phyloP scores from a whole-genome alignment of 2,113 vertebrate genomes.

The Morphnarchus princeps region DNA sequence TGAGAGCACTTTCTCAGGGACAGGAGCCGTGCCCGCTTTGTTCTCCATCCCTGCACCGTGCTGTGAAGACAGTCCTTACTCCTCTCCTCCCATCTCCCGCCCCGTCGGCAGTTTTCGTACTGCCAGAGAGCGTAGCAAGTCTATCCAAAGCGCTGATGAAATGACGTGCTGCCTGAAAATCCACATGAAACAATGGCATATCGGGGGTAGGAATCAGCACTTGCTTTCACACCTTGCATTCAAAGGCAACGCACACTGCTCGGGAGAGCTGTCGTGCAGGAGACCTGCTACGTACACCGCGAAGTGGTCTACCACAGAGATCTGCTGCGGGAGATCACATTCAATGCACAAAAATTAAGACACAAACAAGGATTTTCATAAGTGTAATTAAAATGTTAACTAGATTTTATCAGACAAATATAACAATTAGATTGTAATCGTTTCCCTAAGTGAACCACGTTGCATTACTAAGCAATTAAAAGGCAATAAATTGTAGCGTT shows the following conservation, averaged over 20 bases:
- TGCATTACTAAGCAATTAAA: not conserved
- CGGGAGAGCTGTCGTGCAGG: not conserved
- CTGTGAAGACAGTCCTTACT: rapidly evolving
- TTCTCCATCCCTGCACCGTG: rapidly evolving
- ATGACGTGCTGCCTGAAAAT: rapidly evolving
- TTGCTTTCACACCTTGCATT: rapidly evolving
- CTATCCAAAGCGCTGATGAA: rapidly evolving
- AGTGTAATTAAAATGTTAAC: not conserved
- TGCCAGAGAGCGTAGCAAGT: not conserved
- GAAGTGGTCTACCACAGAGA: rapidly evolving
- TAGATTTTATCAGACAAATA: not conserved
- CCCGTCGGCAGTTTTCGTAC: rapidly evolving
- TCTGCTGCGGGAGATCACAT: not conserved
- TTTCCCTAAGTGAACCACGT: not conserved
- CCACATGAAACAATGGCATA: rapidly evolving
- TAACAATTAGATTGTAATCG: not conserved
- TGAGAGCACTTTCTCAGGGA: too few relatives aligned
- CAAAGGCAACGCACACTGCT: rapidly evolving
- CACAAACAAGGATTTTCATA: not conserved
- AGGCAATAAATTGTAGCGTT: not conserved
- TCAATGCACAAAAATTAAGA: rapidly evolving
- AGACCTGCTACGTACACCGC: not conserved
- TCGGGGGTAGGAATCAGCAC: rapidly evolving
- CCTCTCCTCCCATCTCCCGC: not conserved
- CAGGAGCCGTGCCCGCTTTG: not conserved